Conservation (phyloP, 2,797 vertebrate genomes). For the Bradypodion pumilum region DNA sequence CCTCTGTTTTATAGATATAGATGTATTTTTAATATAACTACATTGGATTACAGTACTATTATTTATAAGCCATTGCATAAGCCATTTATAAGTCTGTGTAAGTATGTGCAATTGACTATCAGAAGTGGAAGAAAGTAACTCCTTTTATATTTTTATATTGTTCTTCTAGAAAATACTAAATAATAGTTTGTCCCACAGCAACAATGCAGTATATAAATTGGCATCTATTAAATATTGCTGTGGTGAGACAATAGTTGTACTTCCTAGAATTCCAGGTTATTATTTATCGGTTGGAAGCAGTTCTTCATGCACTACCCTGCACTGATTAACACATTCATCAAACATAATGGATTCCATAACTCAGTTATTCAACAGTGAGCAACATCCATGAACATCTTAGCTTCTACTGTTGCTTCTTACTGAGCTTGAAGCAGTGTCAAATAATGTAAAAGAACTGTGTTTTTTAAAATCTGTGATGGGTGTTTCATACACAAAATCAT, state of each 20-base stretch:
- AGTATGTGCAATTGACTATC: not conserved
- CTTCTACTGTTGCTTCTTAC: not conserved
- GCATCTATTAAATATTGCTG: not conserved
- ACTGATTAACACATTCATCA: not conserved
- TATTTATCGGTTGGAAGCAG: not conserved
- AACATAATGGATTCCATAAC: not conserved
- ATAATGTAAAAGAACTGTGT: not conserved
- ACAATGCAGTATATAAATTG: not conserved
- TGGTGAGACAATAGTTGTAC: not conserved
- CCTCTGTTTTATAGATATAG: too few relatives aligned
- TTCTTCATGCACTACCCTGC: not conserved
- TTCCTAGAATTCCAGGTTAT: not conserved
- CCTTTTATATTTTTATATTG: not conserved
- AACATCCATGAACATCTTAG: not conserved
- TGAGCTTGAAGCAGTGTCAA: not conserved
- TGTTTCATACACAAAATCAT: not conserved
- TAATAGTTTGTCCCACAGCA: not conserved
- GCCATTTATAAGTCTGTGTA: not conserved
- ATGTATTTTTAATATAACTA: not conserved
- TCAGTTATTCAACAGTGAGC: not conserved
- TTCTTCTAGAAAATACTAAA: not conserved
- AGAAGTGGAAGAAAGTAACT: not conserved
- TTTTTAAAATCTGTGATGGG: not conserved
- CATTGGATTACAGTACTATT: not conserved
- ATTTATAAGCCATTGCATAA: not conserved